A percentile compares a stretch with the other conserved stretches of the same genome.
phyloP scores from a whole-genome alignment of 1,140 invertebrate species.

The Vollenhovia emeryi region DNA sequence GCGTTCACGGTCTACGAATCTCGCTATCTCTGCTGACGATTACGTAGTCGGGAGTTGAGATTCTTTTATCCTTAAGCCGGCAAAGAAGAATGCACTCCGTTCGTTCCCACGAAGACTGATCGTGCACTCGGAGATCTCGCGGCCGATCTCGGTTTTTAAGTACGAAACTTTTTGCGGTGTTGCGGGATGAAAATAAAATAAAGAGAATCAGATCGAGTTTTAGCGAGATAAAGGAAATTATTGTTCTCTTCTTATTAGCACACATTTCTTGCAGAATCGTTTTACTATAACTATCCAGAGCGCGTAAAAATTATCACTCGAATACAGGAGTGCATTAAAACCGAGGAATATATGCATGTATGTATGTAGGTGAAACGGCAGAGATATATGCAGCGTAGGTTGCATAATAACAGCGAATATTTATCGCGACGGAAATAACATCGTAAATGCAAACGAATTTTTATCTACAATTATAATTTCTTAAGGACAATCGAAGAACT shows the following conservation, averaged over 20 bases:
- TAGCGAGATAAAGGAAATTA: conserved; percentile 19
- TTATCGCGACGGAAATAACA: conserved; percentile 16
- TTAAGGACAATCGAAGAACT: neutral
- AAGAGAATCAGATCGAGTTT: conserved; percentile 32
- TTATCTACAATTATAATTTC: conserved; percentile 41
- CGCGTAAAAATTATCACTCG: neutral
- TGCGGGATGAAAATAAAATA: conserved; percentile 17
- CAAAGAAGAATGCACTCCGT: conserved; percentile 75
- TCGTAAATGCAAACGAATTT: conserved; percentile 40
- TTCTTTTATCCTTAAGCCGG: conserved; percentile 77
- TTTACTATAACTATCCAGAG: neutral
- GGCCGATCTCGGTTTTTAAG: conserved; percentile 50
- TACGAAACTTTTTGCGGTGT: conserved; percentile 43
- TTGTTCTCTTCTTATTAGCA: conserved; percentile 16
- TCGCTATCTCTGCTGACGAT: conserved; percentile 72
- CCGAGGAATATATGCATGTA: neutral
- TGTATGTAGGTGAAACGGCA: conserved; percentile 13
- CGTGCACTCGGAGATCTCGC: conserved; percentile 7
- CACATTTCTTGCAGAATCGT: conserved; percentile 19
- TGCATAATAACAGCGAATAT: conserved; percentile 32
- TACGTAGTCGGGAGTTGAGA: conserved; percentile 60
- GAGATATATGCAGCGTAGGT: neutral
- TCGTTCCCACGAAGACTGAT: conserved; percentile 47
- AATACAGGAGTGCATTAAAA: neutral
- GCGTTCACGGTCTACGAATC: conserved; percentile 31